Evolutionary conservation across 1,140 invertebrate genomes (phyloP).

Genomic region (Drosophila lacertosa): DNA sequence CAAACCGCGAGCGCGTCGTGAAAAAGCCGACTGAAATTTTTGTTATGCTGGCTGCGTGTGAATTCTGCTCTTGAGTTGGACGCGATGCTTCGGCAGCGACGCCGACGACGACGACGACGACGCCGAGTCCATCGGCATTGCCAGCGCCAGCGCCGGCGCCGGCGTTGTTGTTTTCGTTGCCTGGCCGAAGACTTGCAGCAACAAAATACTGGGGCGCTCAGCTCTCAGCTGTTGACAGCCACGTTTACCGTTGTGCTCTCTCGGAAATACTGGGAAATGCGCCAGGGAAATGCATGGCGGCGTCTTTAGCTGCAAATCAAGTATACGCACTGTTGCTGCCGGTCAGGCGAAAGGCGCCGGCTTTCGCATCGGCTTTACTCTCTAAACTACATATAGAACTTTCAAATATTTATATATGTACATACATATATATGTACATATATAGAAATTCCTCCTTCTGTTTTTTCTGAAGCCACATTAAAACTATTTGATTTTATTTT

Average conservation of each 20-base stretch:
- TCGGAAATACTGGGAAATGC: constrained; percentile 60
- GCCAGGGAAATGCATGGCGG: constrained; percentile 49
- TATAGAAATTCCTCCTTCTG: constrained; percentile 5
- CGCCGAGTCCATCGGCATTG: constrained; percentile 25
- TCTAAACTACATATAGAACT: neutral
- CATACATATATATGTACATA: neutral
- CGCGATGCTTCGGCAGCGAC: constrained; percentile 21
- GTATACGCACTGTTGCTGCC: constrained; percentile 63
- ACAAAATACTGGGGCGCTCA: constrained; percentile 63
- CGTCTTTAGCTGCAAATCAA: constrained; percentile 39
- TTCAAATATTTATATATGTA: neutral
- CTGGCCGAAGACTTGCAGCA: constrained; percentile 57
- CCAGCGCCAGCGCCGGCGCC: constrained; percentile 61
- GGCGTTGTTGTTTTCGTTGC: constrained; percentile 39
- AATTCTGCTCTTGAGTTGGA: constrained; percentile 56
- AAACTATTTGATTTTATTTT: constrained; percentile 25
- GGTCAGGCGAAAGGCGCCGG: constrained; percentile 7
- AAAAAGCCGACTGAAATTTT: constrained; percentile 79
- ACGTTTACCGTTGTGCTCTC: constrained; percentile 5
- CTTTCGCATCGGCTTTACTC: neutral
- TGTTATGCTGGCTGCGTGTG: constrained; percentile 71
- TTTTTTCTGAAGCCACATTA: constrained; percentile 8
- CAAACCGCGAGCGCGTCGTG: constrained; percentile 71
- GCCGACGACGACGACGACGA: neutral
- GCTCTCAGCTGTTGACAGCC: constrained; percentile 66